phyloP scores from a whole-genome alignment of 2,113 vertebrate genomes.

The Nestor notabilis region DNA sequence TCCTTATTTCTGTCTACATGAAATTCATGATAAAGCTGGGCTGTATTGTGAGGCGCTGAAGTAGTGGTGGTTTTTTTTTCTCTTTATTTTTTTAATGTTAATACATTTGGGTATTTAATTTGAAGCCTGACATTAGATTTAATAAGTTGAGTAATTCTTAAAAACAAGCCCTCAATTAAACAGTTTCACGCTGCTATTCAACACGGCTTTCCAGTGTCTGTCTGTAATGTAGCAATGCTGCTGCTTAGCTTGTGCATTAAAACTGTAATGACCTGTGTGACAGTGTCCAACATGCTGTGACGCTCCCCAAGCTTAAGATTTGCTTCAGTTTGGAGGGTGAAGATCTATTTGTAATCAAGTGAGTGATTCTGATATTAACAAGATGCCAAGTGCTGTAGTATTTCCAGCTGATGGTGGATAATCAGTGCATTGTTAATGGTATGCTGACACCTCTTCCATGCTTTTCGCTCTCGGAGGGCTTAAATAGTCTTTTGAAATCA shows the following conservation, averaged over 20 bases:
- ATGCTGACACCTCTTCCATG: not conserved
- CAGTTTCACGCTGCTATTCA: constrained; percentile 4
- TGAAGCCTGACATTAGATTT: constrained; percentile 26
- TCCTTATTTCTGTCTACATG: not conserved
- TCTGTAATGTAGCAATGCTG: not conserved
- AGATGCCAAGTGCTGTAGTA: not conserved
- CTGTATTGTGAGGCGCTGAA: not conserved
- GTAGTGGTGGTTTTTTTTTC: not conserved
- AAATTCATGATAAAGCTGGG: not conserved
- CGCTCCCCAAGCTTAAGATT: constrained; percentile 14
- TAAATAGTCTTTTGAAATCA: constrained; percentile 19
- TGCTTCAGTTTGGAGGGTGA: not conserved
- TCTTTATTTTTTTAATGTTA: not conserved
- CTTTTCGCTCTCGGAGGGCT: not conserved
- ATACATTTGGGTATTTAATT: constrained; percentile 60
- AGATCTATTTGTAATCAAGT: constrained; percentile 21
- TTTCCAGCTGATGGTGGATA: not conserved
- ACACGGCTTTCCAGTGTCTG: not conserved
- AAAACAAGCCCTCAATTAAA: constrained; percentile 18
- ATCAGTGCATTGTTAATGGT: not conserved
- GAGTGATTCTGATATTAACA: constrained; percentile 14
- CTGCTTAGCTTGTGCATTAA: not conserved
- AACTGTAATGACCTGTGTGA: not conserved
- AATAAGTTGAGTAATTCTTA: constrained; percentile 49
- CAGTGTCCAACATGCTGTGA: not conserved